Conservation (phyloP, 2,797 vertebrate species). For the Bradypus variegatus region DNA sequence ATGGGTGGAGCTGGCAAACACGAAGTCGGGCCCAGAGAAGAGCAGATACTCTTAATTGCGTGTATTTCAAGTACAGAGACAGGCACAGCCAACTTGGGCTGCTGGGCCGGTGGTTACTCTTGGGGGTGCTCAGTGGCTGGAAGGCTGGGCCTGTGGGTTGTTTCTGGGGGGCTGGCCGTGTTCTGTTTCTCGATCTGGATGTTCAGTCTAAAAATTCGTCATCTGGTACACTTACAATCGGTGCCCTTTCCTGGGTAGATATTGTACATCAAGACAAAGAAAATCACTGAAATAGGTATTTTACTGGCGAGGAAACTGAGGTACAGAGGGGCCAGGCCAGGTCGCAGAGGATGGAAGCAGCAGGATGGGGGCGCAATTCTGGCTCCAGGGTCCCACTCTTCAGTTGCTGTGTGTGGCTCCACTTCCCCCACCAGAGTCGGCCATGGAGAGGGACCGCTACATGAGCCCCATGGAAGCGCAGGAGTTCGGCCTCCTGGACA, state of each 20-base stretch:
- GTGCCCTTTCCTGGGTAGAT: neutral
- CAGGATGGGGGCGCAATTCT: no score
- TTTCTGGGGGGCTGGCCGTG: neutral
- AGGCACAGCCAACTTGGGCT: neutral
- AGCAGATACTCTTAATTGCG: neutral
- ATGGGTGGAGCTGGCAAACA: neutral
- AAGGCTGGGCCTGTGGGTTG: neutral
- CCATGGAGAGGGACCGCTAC: constrained; percentile 93
- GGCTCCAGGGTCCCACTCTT: neutral
- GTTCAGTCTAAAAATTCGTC: neutral
- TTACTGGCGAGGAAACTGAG: neutral
- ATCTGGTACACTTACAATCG: neutral
- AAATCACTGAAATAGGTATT: neutral
- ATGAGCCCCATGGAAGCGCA: constrained; percentile 95
- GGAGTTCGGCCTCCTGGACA: constrained; percentile 90
- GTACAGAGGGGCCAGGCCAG: neutral
- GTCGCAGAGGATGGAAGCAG: neutral
- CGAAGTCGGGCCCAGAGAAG: neutral
- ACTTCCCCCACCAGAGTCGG: constrained; percentile 70
- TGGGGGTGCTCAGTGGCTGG: no score
- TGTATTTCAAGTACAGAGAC: neutral
- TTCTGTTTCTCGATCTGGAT: neutral
- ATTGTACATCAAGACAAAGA: neutral
- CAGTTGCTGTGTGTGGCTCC: neutral
- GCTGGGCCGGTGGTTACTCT: neutral